These are phyloP conservation scores for Hydrocynus forskahlii DNA, from an alignment of 2,797 vertebrate species.

Conservation along the genomic window DNA sequence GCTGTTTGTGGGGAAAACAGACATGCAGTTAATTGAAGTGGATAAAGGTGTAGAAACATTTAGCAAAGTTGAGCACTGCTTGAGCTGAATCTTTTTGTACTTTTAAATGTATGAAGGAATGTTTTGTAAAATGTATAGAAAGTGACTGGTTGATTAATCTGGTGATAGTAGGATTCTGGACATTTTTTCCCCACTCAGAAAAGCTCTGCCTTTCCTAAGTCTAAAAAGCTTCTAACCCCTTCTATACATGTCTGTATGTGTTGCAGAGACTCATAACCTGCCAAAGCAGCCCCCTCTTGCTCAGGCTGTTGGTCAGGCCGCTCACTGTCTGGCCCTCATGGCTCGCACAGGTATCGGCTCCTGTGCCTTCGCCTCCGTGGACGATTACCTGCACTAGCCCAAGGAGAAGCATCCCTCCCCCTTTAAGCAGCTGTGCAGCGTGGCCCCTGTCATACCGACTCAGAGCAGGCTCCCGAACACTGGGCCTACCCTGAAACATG, in stretches of 20 bases:
- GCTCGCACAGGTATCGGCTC: constrained; percentile 94
- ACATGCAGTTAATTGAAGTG: no score
- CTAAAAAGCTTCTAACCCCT: not conserved
- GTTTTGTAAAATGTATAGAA: no score
- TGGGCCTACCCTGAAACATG: constrained; percentile 41
- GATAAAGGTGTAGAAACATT: no score
- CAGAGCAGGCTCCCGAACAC: constrained; percentile 36
- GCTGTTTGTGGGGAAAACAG: no score
- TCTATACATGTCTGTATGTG: constrained; percentile 3
- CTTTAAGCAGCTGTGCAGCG: constrained; percentile 40
- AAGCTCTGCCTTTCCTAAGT: no score
- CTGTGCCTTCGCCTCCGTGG: constrained; percentile 96
- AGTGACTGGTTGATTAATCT: no score
- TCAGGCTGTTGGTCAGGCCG: constrained; percentile 93
- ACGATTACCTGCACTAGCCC: constrained; percentile 97
- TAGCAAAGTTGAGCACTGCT: no score
- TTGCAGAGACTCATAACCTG: constrained; percentile 97
- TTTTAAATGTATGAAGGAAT: no score
- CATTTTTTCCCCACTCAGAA: no score
- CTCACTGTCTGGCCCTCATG: constrained; percentile 97
- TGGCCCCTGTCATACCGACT: constrained; percentile 42
- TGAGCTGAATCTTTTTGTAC: no score
- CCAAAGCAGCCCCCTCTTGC: constrained; percentile 98
- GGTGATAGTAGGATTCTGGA: no score
- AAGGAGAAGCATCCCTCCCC: constrained; percentile 24